Evolutionary conservation across 2,888 invertebrate species (phyloP).

Genomic region (Platycheirus rosarum): DNA sequence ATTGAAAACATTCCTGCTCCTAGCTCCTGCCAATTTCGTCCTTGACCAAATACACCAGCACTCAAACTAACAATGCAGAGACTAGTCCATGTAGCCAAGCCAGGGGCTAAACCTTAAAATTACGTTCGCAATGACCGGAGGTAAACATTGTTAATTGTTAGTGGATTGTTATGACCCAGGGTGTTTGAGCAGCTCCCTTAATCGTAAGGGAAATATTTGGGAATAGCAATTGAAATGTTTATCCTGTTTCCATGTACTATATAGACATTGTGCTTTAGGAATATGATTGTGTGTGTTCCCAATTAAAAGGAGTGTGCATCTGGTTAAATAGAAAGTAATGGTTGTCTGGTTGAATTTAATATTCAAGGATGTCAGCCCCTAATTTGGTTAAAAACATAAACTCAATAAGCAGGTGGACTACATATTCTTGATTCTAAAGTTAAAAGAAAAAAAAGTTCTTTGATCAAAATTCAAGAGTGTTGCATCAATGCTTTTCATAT

Average conservation of each 20-base stretch:
- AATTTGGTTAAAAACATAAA: not conserved
- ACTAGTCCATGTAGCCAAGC: no score
- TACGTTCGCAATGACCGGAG: slow-evolving; percentile 30
- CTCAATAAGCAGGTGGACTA: no score
- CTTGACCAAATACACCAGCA: no score
- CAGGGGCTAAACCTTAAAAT: no score
- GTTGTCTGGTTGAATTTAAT: not conserved
- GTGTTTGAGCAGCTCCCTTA: slow-evolving; percentile 26
- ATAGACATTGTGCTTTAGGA: slow-evolving; percentile 13
- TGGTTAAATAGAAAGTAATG: not conserved
- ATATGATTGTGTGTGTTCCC: no score
- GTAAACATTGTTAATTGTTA: slow-evolving; percentile 20
- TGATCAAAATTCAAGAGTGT: no score
- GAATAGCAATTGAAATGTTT: slow-evolving; percentile 52
- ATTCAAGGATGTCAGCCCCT: not conserved
- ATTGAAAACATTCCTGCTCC: slow-evolving; percentile 51
- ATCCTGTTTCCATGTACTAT: slow-evolving; percentile 26
- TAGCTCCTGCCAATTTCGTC: slow-evolving; percentile 9
- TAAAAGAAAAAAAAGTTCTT: no score
- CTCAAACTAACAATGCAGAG: no score
- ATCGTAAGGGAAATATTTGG: slow-evolving; percentile 47
- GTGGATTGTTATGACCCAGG: slow-evolving; percentile 12
- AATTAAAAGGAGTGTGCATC: slow-evolving; percentile 11
- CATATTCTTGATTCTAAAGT: no score
- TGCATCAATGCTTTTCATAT: not conserved